A percentile compares a stretch with the other conserved stretches of the same genome.
These are phyloP conservation scores for Phallusia fumigata DNA, from an alignment of 23 tunicate genomes.

Conservation along the genomic window DNA sequence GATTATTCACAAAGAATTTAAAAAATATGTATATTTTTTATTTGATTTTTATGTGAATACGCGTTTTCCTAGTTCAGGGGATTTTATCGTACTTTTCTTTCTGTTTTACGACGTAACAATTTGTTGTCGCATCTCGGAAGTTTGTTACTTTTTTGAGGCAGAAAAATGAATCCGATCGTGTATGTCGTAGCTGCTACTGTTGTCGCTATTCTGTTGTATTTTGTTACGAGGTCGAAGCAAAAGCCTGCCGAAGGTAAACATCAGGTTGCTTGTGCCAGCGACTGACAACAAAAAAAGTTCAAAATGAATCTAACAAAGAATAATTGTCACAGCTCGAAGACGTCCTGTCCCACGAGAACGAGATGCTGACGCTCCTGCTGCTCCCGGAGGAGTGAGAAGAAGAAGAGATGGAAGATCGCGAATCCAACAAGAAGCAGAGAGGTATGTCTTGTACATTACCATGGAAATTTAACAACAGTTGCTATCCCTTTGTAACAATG, in stretches of 20 bases:
- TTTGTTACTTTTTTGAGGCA: too few relatives aligned
- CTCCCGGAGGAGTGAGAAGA: constrained; percentile 25
- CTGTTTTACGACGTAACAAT: too few relatives aligned
- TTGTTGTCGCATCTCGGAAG: too few relatives aligned
- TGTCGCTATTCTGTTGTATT: constrained; percentile 60
- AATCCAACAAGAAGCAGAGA: constrained; percentile 37
- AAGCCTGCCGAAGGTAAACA: constrained; percentile 15
- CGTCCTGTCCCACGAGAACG: constrained; percentile 14
- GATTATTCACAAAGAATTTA: too few relatives aligned
- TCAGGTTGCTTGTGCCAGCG: not conserved
- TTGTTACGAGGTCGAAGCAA: constrained; percentile 38
- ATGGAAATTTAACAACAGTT: too few relatives aligned
- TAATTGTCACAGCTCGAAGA: constrained; percentile 3
- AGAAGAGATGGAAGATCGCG: constrained; percentile 20
- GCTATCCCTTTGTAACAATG: too few relatives aligned
- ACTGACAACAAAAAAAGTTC: not conserved
- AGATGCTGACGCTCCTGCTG: constrained; percentile 11
- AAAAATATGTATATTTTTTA: too few relatives aligned
- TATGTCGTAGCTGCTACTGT: constrained; percentile 61
- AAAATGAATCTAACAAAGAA: too few relatives aligned
- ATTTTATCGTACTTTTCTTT: too few relatives aligned
- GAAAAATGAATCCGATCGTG: constrained; percentile 66
- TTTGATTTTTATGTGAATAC: too few relatives aligned
- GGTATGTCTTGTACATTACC: constrained; percentile 30
- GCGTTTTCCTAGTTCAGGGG: too few relatives aligned